A percentile compares a stretch with the other conserved stretches of the same genome.
phyloP scores from a whole-genome alignment of 2,888 invertebrate genomes.

The Crepidodera aurea region DNA sequence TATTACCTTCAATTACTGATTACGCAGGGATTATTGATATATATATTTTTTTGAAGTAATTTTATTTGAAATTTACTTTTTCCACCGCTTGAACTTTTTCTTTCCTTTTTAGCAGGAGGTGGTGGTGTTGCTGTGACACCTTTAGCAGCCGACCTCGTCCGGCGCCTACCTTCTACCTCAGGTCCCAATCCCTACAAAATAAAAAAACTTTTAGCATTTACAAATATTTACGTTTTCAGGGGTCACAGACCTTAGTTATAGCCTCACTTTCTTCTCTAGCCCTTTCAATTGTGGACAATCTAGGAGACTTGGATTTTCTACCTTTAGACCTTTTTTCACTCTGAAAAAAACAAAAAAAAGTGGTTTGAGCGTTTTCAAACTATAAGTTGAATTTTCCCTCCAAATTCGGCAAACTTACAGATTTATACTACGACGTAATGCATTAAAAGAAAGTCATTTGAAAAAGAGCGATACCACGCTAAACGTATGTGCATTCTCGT shows the following conservation, averaged over 20 bases:
- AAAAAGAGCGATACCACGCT: conserved; percentile 47
- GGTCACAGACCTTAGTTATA: conserved; percentile 37
- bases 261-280: conserved; percentile 65
- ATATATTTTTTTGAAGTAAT: no score
- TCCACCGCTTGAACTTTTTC: conserved; percentile 48
- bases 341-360: conserved; percentile 44
- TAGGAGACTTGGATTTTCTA: conserved; percentile 62
- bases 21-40: not conserved
- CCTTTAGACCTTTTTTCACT: conserved; percentile 62
- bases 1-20: no score
- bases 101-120: conserved; percentile 65
- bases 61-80: conserved; percentile 33
- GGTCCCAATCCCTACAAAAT: conserved; percentile 61
- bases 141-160: conserved; percentile 67
- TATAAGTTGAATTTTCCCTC: conserved; percentile 58
- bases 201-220: conserved; percentile 5
- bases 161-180: conserved; percentile 66
- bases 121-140: conserved; percentile 64
- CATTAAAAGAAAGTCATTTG: conserved; percentile 43
- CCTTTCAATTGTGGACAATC: conserved; percentile 62
- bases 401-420: conserved; percentile 50
- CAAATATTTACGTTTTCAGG: conserved; percentile 30
- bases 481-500: conserved; percentile 51
- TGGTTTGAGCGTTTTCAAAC: not conserved
- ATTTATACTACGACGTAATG: conserved; percentile 47